Base-by-base conservation (phyloP, 1,140 invertebrate species). In the Anadara kagoshimensis region DNA sequence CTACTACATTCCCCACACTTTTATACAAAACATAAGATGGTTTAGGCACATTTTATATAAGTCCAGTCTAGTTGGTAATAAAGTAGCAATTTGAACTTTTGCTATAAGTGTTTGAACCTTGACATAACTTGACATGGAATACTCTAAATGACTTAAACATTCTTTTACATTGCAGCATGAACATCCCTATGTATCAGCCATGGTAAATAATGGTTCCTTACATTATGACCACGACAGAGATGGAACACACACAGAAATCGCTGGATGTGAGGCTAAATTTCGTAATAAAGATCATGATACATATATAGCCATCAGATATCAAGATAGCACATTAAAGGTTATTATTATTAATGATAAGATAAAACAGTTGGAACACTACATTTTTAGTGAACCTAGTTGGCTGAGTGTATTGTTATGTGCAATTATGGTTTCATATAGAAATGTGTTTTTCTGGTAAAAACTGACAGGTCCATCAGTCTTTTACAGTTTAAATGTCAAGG, bases 211-310 rank as follows among this genome's bases (percentile, higher is more conserved):
- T 91, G 98, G 98, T 26, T 93, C 94, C 20, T 89, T 98, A 62
- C 93, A 95, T 86, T 99, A 99, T 90, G 98, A 99, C 90, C 98
- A 99, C 89, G 98, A 99, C 88, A 90, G 94, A 43, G 98, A 99
- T 91, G 98, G 98, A 51, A 99, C 97, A 3, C 97, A 99, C 89
- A 99, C 98, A 0, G 95, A 98, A 88, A 85, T 99, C 10, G 94
- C 95, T 44, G 98, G 97, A 16, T 92, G 91, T 83, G 88, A 90
- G 63, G 94, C 95, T 1, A 96, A 97, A 85, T 96, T 99, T 86
- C 91, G 98, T 73, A 99, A 99, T 91, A 91, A 95, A 59, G 93
- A 97, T 67, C 93, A 97, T 83, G 97, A 99, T 80, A 98, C 98
- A 14, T 94, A 95, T 83, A 85, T 99, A 53, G 93, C 95, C 43